A percentile compares a stretch with the other conserved stretches of the same genome.
Conservation (phyloP, 2,797 vertebrate species). For the Sebastes minor region DNA sequence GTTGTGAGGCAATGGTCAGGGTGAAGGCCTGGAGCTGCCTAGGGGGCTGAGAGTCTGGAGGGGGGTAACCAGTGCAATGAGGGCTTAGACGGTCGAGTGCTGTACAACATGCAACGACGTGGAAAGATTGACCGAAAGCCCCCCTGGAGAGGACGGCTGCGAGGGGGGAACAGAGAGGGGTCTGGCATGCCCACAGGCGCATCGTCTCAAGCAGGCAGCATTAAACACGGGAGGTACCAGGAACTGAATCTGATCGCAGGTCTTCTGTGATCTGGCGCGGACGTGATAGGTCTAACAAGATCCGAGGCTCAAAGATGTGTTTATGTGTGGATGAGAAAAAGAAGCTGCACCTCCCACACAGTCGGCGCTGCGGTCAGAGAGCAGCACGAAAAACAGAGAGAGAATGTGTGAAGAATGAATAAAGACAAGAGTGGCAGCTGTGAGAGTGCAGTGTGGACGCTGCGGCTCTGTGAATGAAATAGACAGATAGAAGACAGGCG, state of each 20-base stretch:
- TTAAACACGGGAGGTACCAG: slow-evolving; percentile 15
- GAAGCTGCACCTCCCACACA: slow-evolving; percentile 31
- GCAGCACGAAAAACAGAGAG: slow-evolving; percentile 14
- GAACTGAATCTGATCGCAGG: slow-evolving; percentile 12
- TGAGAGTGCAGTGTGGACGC: slow-evolving; percentile 11
- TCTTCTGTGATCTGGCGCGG: slow-evolving; percentile 12
- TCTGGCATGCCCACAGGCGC: slow-evolving; percentile 24
- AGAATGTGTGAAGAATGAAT: slow-evolving; percentile 4
- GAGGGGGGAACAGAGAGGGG: slow-evolving; percentile 8
- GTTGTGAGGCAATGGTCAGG: slow-evolving; percentile 58
- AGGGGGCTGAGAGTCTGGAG: slow-evolving; percentile 19
- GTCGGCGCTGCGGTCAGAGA: slow-evolving; percentile 29
- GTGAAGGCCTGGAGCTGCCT: slow-evolving; percentile 52
- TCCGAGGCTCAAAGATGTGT: slow-evolving; percentile 16
- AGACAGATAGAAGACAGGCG: slow-evolving; percentile 5
- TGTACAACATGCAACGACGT: slow-evolving; percentile 35
- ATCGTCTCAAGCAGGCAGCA: slow-evolving; percentile 8
- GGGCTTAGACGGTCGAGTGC: slow-evolving; percentile 41
- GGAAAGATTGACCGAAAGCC: slow-evolving; percentile 54
- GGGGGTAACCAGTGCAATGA: slow-evolving; percentile 25
- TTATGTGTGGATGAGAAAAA: slow-evolving; percentile 27
- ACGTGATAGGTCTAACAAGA: slow-evolving; percentile 28
- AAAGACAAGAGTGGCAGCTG: slow-evolving; percentile 29
- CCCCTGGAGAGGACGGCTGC: slow-evolving; percentile 12
- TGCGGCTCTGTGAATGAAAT: neutral